These are phyloP conservation scores for Melanostoma scalare DNA, from an alignment of 2,888 invertebrate genomes.

Conservation along the genomic window DNA sequence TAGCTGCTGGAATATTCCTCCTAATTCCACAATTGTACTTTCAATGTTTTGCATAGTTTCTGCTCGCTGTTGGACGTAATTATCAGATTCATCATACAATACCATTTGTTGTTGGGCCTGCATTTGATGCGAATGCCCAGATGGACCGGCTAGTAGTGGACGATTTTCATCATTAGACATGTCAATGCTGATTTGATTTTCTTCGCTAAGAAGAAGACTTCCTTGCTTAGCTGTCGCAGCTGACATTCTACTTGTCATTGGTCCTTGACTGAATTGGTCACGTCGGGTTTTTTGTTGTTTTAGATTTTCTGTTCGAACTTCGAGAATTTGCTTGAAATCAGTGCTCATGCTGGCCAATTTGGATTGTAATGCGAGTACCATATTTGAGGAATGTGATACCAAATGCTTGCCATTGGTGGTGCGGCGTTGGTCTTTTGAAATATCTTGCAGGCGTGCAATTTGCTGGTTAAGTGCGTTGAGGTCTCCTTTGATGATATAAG, in stretches of 20 bases:
- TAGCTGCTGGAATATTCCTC: slow-evolving; percentile 98
- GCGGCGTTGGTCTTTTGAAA: slow-evolving; percentile 88
- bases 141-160: slow-evolving; percentile 81
- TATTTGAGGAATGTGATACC: slow-evolving; percentile 95
- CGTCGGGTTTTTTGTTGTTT: slow-evolving; percentile 96
- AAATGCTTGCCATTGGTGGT: slow-evolving; percentile 88
- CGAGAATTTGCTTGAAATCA: slow-evolving; percentile 98
- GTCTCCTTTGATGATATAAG: slow-evolving; percentile 98
- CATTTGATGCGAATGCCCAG: slow-evolving; percentile 78
- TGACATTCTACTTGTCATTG: slow-evolving; percentile 84
- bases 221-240: slow-evolving; percentile 84
- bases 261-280: slow-evolving; percentile 89
- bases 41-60: slow-evolving; percentile 99
- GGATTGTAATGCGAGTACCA: slow-evolving; percentile 95
- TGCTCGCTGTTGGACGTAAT: slow-evolving; percentile 95
- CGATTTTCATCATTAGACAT: slow-evolving; percentile 85
- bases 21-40: slow-evolving; percentile 98
- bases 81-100: slow-evolving; percentile 92
- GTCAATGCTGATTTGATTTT: slow-evolving; percentile 92
- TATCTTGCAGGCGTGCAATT: slow-evolving; percentile 94
- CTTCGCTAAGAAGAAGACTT: slow-evolving; percentile 82
- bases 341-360: slow-evolving; percentile 98
- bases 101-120: slow-evolving; percentile 86
- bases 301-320: slow-evolving; percentile 98
- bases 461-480: slow-evolving; percentile 97